Percentiles rank a stretch among this genome's conserved stretches.
phyloP scores from a whole-genome alignment of 2,888 invertebrate species.

The Netelia melanura region DNA sequence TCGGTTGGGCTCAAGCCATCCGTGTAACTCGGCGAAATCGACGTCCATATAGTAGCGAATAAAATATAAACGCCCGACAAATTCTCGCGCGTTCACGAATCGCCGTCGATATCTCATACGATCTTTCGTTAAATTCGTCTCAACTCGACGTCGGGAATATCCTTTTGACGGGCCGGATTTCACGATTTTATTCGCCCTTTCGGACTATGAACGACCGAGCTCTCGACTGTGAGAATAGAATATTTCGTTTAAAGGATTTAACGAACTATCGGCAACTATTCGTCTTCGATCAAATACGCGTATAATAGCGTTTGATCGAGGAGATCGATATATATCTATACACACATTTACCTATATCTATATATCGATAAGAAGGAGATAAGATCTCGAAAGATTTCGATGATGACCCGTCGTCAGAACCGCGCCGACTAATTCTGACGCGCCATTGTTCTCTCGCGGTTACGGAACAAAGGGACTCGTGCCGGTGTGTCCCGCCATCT shows the following conservation, averaged over 20 bases:
- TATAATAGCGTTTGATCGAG: not conserved
- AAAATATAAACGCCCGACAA: not conserved
- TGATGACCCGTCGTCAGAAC: conserved; percentile 54
- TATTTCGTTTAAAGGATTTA: not conserved
- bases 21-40: conserved; percentile 42
- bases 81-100: not conserved
- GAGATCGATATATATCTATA: not conserved
- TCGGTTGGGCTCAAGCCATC: conserved; percentile 50
- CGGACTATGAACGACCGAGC: not conserved
- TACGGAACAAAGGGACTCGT: conserved; percentile 66
- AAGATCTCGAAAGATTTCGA: conserved; percentile 58
- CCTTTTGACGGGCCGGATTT: conserved; percentile 37
- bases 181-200: not conserved
- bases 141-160: conserved; percentile 27
- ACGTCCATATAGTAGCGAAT: not conserved
- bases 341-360: not conserved
- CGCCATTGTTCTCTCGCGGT: conserved; percentile 67
- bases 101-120: conserved; percentile 9
- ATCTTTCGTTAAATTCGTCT: not conserved
- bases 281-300: conserved; percentile 3
- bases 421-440: conserved; percentile 62
- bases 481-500: conserved; percentile 49
- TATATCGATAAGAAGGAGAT: conserved; percentile 29
- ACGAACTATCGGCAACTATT: not conserved
- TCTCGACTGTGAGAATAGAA: not conserved